Base-by-base conservation (phyloP, 2,888 invertebrate species). In the Papilio elwesi region DNA sequence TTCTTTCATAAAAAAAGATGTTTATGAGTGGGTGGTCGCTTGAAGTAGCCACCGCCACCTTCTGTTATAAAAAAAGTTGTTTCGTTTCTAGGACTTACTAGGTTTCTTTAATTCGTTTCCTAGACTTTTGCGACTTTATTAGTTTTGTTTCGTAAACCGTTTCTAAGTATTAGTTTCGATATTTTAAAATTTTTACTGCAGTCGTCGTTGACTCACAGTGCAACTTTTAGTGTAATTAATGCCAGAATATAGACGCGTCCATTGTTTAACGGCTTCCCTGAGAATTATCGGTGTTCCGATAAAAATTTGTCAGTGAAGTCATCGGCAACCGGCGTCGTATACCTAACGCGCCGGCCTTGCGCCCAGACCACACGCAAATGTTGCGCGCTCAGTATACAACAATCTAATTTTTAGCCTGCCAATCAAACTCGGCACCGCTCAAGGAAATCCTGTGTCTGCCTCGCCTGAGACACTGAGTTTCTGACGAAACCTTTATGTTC, bases 221-320 rank as follows among this genome's bases (percentile, higher is more conserved):
- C 13, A 57, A 57, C 9, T 52, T 16, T 48, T 55, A 57, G 47
- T 15, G 51, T 69, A 51, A 64, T 73, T 71, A 66, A 66, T 70
- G 16, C 65, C 64, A 49, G 57, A 73, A 71, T 73, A 75, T 70
- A 69, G 73, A 73, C 73, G 65, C 67, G 68, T 74, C 74, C 74
- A 78, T 75, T 76, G 76, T 78, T 76, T 64, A 68, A 75, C 72
- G 52, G 70, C 63, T 73, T 75, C 51, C 65, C 38, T 48, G 70
- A 75, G 68, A 75, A 49, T 59, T 75, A 74, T 76, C 66, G 77
- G 77, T 74, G 74, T 73, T 75, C 73, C 76, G 79, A 80, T 82
- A 83, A 83, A 85, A 85, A 82, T 78, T 79, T 78, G 76, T 71
- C 74, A 73, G 76, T 85, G 85, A 83, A 83, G 84, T 84, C 85